Evolutionary conservation across 2,113 vertebrate species (phyloP).

Genomic region (Atractosteus spatula): DNA sequence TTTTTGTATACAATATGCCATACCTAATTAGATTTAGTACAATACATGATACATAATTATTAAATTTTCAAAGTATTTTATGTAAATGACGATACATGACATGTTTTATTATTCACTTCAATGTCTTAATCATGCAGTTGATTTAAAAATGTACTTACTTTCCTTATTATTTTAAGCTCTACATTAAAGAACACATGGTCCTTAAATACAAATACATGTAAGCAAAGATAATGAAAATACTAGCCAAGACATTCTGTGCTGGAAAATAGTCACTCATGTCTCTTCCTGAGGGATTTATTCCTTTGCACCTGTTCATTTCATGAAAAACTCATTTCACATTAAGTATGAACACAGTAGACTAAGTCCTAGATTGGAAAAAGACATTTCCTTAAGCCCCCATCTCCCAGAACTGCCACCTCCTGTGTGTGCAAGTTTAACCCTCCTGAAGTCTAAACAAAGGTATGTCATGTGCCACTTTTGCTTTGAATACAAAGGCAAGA

Average conservation of each 20-base stretch:
- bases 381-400: conserved; percentile 45
- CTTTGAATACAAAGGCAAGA: not conserved
- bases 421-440: conserved; percentile 44
- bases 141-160: too few species aligned
- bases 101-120: too few species aligned
- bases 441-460: conserved; percentile 32
- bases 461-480: conserved; percentile 22
- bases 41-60: too few species aligned
- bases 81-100: too few species aligned
- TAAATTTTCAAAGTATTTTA: too few species aligned
- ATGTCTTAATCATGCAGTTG: too few species aligned
- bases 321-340: conserved; percentile 45
- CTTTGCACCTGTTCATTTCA: conserved; percentile 34
- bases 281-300: conserved; percentile 46
- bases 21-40: too few species aligned
- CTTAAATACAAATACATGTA: too few species aligned
- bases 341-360: conserved; percentile 41
- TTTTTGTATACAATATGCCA: too few species aligned
- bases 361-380: conserved; percentile 56
- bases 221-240: too few species aligned
- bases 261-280: conserved; percentile 42
- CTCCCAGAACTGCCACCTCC: conserved; percentile 48
- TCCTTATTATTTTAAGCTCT: too few species aligned
- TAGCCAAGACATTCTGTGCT: conserved; percentile 1
- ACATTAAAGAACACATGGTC: too few species aligned